These are phyloP conservation scores for Acromyrmex charruanus DNA, from an alignment of 1,140 invertebrate genomes.

Conservation along the genomic window DNA sequence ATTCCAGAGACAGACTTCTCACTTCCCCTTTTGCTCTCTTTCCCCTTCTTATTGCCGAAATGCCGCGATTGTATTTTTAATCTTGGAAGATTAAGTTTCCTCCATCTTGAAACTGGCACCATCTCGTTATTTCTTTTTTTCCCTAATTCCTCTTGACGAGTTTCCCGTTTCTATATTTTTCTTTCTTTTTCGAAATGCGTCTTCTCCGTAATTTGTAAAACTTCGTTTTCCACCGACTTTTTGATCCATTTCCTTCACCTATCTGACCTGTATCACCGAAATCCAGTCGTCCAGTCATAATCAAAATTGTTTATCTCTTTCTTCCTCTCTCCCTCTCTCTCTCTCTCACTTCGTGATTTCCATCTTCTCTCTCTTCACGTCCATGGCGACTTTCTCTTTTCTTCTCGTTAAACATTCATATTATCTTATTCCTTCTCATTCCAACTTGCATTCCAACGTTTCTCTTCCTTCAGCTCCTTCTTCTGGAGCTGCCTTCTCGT, in stretches of 20 bases:
- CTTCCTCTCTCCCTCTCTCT: not conserved
- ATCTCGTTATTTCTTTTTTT: slow-evolving; percentile 43
- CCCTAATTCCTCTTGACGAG: not conserved
- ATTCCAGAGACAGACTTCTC: not conserved
- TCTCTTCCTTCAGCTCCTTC: not conserved
- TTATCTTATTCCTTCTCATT: slow-evolving; percentile 25
- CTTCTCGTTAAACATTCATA: slow-evolving; percentile 8
- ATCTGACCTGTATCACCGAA: not conserved
- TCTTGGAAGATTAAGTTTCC: slow-evolving; percentile 54
- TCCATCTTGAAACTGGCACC: slow-evolving; percentile 34
- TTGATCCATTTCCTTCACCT: not conserved
- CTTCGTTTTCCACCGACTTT: slow-evolving; percentile 28
- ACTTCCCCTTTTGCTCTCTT: slow-evolving; percentile 31
- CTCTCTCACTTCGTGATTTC: not conserved
- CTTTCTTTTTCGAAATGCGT: slow-evolving; percentile 8
- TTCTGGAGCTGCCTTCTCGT: slow-evolving; percentile 18
- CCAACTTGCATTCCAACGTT: slow-evolving; percentile 32
- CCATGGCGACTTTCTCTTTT: slow-evolving; percentile 40
- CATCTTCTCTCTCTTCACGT: not conserved
- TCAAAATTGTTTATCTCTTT: slow-evolving; percentile 12
- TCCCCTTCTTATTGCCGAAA: slow-evolving; percentile 18
- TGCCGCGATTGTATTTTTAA: slow-evolving; percentile 50
- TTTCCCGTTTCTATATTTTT: not conserved
- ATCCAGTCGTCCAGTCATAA: not conserved
- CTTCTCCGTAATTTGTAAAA: not conserved